Base-by-base conservation (phyloP, 2,797 vertebrate genomes). In the Danio jaintianensis region DNA sequence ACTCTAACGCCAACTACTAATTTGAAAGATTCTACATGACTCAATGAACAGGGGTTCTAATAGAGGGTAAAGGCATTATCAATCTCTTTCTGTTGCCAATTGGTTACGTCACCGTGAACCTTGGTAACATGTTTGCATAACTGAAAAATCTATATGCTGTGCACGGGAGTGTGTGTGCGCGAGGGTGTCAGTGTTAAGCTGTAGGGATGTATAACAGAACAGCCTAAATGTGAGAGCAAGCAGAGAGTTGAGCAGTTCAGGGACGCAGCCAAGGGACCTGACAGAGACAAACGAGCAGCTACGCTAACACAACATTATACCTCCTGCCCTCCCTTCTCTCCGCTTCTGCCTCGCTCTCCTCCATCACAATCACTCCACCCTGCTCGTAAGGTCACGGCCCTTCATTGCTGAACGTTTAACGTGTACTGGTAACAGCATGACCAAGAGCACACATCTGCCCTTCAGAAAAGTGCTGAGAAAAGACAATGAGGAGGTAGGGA, bases 321-420 rank as follows among this genome's bases (percentile, higher is more conserved):
- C 59, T 73, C 50, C 69, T 48, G 42, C 59, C 40, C 43, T 53
- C 48, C 29, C 55, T 52, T 18, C 40, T 7, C 38, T 42, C 58
- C n/a, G 48, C 76, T 78, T 78, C 50, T 75, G 55, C 76, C 48
- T 81, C 76, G 66, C 52, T 38, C 61, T 86, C 80, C 81, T 85
- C 87, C 82, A 85, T 78, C 82, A 81, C 80, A 56, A 73, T 75
- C 45, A 62, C 56, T 45, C 36, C 47, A 50, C n/a, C 55, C 43
- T 12, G 13, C 67, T 53, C 7, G 16, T 64, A 56, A 80, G 69
- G 69, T 80, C 69, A 73, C 1, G 4, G 20, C 56, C 47, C 47
- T 18, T 53, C n/a, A 56, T 52, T 16, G 52, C 40, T 18, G 36
- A 62, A 50, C 29, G 1, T 38, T 15, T 75, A 50, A 62, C 45